These are phyloP conservation scores for Ruditapes philippinarum DNA, from an alignment of 1,140 invertebrate species.

Conservation along the genomic window DNA sequence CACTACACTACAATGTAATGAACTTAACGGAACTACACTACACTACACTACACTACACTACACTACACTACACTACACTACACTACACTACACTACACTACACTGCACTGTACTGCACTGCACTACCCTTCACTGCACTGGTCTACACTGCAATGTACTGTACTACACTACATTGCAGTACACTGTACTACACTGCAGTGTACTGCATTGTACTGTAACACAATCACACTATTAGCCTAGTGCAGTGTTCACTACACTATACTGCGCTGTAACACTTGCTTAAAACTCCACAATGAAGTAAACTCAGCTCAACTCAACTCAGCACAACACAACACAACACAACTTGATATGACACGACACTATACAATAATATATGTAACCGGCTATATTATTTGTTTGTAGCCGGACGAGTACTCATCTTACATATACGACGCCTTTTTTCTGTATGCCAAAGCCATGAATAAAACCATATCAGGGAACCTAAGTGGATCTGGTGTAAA, in stretches of 20 bases:
- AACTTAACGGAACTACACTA: slow-evolving; percentile 58
- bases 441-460: slow-evolving; percentile 67
- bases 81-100: slow-evolving; percentile 60
- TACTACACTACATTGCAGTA: slow-evolving; percentile 49
- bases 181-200: slow-evolving; percentile 55
- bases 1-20: slow-evolving; percentile 57
- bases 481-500: slow-evolving; percentile 25
- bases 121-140: slow-evolving; percentile 47
- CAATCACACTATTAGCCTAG: no score
- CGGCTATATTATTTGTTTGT: no score
- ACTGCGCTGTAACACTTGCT: no score
- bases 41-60: slow-evolving; percentile 58
- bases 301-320: no score
- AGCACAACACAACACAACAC: no score
- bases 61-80: slow-evolving; percentile 42
- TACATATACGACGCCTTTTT: slow-evolving; percentile 72
- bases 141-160: slow-evolving; percentile 27
- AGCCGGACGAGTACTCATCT: slow-evolving; percentile 71
- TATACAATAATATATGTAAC: no score
- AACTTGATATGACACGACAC: no score
- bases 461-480: slow-evolving; percentile 45
- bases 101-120: slow-evolving; percentile 51
- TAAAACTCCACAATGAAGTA: no score
- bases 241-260: no score
- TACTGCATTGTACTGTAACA: no score